Percentiles rank a stretch among this genome's conserved stretches.
These are phyloP conservation scores for Belonocnema kinseyi DNA, from an alignment of 1,140 invertebrate species.

Conservation along the genomic window DNA sequence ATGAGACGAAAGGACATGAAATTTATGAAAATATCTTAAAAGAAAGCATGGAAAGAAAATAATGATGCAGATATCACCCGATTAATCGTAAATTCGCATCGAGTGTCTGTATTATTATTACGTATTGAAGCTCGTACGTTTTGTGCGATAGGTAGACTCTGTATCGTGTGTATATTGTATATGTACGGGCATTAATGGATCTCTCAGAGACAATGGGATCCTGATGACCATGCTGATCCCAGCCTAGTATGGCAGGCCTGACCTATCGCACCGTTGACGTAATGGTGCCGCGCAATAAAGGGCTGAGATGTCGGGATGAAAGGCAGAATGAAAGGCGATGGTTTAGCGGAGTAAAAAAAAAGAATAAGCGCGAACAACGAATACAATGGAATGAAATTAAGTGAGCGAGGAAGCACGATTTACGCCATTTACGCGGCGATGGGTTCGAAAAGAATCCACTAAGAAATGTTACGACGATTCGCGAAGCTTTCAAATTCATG, in stretches of 20 bases:
- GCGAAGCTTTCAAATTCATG: too few relatives aligned
- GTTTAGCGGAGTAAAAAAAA: conserved; percentile 14
- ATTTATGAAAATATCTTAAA: background rate
- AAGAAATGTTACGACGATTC: background rate
- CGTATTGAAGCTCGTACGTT: background rate
- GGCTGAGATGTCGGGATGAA: conserved; percentile 20
- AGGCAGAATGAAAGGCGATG: conserved; percentile 24
- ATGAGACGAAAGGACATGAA: background rate
- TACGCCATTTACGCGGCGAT: background rate
- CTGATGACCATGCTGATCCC: conserved; percentile 29
- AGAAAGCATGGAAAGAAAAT: conserved; percentile 4
- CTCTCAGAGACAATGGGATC: conserved; percentile 8
- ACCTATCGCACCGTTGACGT: conserved; percentile 24
- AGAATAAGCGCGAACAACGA: background rate
- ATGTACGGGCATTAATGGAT: conserved; percentile 28
- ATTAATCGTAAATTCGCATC: conserved; percentile 16
- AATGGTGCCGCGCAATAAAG: conserved; percentile 23
- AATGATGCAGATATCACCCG: background rate
- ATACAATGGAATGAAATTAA: conserved; percentile 23
- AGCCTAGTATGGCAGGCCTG: conserved; percentile 20
- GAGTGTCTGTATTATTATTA: conserved; percentile 24
- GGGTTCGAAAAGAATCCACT: background rate
- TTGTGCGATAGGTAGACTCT: background rate
- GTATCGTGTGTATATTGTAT: conserved; percentile 15
- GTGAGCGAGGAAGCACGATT: conserved; percentile 13